Base-by-base conservation (phyloP, 2,797 vertebrate genomes). In the Syngnathus rostellatus region DNA sequence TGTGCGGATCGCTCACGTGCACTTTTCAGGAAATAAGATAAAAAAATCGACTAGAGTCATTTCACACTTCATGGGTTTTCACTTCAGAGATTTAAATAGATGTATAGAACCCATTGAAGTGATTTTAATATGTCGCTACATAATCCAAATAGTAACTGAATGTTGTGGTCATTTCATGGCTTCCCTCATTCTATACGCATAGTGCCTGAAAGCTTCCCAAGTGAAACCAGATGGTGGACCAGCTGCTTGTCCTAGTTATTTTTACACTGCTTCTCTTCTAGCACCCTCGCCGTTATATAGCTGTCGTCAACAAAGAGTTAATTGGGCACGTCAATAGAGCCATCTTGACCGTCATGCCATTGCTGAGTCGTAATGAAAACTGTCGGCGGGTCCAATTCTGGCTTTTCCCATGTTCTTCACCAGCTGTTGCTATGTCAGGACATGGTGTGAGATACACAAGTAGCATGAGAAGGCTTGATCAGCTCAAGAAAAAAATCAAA, bases 291-390 rank as follows among this genome's bases (percentile, higher is more conserved):
- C 37, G 25, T 31, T 57, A 7, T 57, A 7, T 57, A 57, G 25
- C 55, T 57, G 71, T 69, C 6, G 14, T 57, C 55, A 57, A 57
- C 55, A 57, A 57, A 57, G 55, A 57, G 55, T 57, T 37, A 57
- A 57, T 57, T 55, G 55, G 55, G 25, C 25, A 7, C 25, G 25
- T 57, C 55, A 31, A 14, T 38, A 8, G 55, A 31, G 25, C 14
- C 12, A 17, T 57, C 6, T 57, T 57, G 55, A 57, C 55, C 25
- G 7, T 37, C 37, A 11, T 54, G 21, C 53, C 23, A 54, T 54
- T 57, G 55, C 25, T 57, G 23, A 57, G 14, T 57, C 5, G 55
- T 14, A 17, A 37, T 57, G 6, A 57, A 57, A 57, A 57, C 55
- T 57, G 50, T 3, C 50, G n/a, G 9, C 50, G 8, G 50, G n/a